Base-by-base conservation (phyloP, 2,797 vertebrate species). In the Dicrostonyx torquatus region DNA sequence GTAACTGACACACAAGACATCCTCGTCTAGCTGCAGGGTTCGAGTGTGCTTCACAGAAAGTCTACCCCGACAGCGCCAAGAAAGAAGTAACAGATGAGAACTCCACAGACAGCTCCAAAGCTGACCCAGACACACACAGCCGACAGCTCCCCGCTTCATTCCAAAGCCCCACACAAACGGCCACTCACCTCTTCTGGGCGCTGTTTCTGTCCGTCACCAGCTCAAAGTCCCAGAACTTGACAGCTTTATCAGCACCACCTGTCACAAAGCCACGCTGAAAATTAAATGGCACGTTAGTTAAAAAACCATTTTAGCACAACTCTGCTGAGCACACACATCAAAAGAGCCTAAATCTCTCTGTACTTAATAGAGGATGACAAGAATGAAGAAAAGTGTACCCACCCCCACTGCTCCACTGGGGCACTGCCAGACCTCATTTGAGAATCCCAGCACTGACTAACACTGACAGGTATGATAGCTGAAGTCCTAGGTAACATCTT, bases 181-280 rank as follows among this genome's bases (percentile, higher is more conserved):
- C 50, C 40, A 82, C 97, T 98, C 87, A 99, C 99, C 99, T 99
- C 98, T 99, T 99, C 86, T 99, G 99, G 40, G 94, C 89, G 0
- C 97, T 98, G 24, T 93, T 98, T 86, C 98, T 90, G 93, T 99
- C 99, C 95, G 99, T 99, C 90, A 99, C 98, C 95, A 99, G 98
- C 96, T 99, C 99, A 98, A 99, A 99, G 75, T 99, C 99, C 99
- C 99, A 99, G 98, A 99, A 99, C 97, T 99, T 99, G 96, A 99
- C 99, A 0, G 98, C 98, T 98, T 99, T 99, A 98, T 99, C 99
- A 79, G 99, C 99, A 87, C 99, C 98, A 84, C 99, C 99, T 6
- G 99, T 99, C 95, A 99, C 98, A 96, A 99, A 99, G 72, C 99
- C 99, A 86, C 98, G 99, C 99, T 99, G 90, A 68, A 97, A 87